Evolutionary conservation across 2,888 invertebrate genomes (phyloP).

Genomic region (Campopleginae sp.): DNA sequence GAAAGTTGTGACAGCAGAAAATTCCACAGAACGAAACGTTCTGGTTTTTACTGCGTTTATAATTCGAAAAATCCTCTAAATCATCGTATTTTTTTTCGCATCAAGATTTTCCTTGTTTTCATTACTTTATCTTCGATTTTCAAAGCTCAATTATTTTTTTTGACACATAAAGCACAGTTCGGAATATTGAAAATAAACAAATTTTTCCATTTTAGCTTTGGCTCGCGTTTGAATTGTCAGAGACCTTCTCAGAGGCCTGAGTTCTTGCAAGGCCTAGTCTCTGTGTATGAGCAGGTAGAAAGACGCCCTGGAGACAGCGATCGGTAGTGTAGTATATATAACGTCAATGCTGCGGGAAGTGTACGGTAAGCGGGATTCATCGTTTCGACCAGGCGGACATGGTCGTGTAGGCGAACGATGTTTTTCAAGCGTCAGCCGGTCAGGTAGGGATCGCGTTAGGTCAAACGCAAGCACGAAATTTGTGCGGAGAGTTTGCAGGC

Average conservation of each 20-base stretch:
- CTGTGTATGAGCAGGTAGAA: slow-evolving; percentile 43
- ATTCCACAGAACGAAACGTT: background rate
- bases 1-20: background rate
- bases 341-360: slow-evolving; percentile 36
- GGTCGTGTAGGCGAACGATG: slow-evolving; percentile 28
- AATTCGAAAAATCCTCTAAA: background rate
- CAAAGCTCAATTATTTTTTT: background rate
- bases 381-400: slow-evolving; percentile 54
- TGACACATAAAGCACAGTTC: background rate
- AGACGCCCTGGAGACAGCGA: slow-evolving; percentile 31
- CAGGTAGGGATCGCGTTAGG: slow-evolving; percentile 63
- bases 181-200: background rate
- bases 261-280: slow-evolving; percentile 19
- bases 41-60: background rate
- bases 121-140: background rate
- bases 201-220: slow-evolving; percentile 6
- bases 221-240: background rate
- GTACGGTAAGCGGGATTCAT: slow-evolving; percentile 36
- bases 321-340: slow-evolving; percentile 44
- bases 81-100: background rate
- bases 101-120: background rate
- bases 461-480: slow-evolving; percentile 35
- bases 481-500: slow-evolving; percentile 12
- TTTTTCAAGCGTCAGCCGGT: slow-evolving; percentile 68
- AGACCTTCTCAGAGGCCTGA: slow-evolving; percentile 10